Conservation (phyloP, 2,797 vertebrate species). For the Fratercula arctica region DNA sequence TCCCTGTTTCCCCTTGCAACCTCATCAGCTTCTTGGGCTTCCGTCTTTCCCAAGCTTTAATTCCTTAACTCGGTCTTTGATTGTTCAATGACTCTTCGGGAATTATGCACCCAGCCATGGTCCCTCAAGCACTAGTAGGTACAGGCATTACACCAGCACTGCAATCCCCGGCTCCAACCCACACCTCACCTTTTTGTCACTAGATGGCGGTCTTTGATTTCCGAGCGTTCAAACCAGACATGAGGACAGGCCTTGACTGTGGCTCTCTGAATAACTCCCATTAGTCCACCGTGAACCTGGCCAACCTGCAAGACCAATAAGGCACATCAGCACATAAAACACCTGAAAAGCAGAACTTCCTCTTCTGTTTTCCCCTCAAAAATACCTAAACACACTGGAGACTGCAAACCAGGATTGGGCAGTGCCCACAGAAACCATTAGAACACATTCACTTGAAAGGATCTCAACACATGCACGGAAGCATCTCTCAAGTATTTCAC, state of each 20-base stretch:
- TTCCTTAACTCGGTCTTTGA: not conserved
- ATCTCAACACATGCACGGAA: not conserved
- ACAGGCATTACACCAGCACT: rapidly evolving
- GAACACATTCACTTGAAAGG: not conserved
- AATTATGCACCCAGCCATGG: rapidly evolving
- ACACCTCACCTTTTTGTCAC: conserved; percentile 88
- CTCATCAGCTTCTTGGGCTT: not conserved
- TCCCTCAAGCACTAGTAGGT: not conserved
- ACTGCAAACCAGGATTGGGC: not conserved
- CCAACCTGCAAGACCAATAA: conserved; percentile 84
- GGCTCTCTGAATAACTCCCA: conserved; percentile 94
- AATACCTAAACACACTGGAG: not conserved
- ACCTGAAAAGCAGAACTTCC: not conserved
- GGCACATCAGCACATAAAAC: not conserved
- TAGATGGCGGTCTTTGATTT: conserved; percentile 91
- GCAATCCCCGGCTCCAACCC: not conserved
- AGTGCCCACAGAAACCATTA: not conserved
- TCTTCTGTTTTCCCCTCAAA: not conserved
- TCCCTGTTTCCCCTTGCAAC: not conserved
- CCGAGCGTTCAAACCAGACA: conserved; percentile 95
- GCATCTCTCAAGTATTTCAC: not conserved
- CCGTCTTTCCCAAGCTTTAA: not conserved
- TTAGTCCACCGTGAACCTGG: conserved; percentile 90
- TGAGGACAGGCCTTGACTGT: conserved; percentile 92
- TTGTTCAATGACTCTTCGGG: rapidly evolving